These are phyloP conservation scores for Mimas tiliae DNA, from an alignment of 2,888 invertebrate genomes.

Conservation along the genomic window DNA sequence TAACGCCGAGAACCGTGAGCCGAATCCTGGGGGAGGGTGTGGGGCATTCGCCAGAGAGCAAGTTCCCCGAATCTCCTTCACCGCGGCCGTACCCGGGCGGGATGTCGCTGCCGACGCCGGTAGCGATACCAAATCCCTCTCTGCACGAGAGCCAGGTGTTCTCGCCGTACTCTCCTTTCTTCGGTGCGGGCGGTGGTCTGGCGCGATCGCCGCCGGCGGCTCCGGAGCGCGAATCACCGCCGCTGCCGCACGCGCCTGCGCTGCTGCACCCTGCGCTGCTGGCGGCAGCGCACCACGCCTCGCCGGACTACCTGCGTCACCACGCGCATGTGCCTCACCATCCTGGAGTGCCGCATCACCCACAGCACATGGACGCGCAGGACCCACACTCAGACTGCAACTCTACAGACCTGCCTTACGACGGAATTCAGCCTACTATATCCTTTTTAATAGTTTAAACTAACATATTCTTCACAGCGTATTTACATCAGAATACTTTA, in stretches of 20 bases:
- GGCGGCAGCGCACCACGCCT: conserved; percentile 92
- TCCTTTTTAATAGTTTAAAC: conserved; percentile 56
- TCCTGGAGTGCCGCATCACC: conserved; percentile 89
- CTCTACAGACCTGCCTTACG: conserved; percentile 95
- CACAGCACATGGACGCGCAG: conserved; percentile 93
- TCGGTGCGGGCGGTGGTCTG: conserved; percentile 86
- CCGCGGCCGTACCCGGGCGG: conserved; percentile 92
- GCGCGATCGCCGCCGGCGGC: conserved; percentile 86
- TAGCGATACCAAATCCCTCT: conserved; percentile 98
- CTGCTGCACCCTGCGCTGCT: conserved; percentile 93
- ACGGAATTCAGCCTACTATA: conserved; percentile 97
- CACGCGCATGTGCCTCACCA: conserved; percentile 90
- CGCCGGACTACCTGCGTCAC: conserved; percentile 91
- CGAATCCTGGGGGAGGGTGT: conserved; percentile 93
- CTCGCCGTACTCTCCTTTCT: conserved; percentile 96
- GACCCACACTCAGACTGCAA: conserved; percentile 96
- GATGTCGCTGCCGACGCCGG: conserved; percentile 96
- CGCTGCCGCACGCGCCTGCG: conserved; percentile 93
- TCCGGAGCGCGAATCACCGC: conserved; percentile 91
- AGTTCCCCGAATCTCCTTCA: conserved; percentile 88
- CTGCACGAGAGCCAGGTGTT: conserved; percentile 97
- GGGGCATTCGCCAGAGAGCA: conserved; percentile 87
- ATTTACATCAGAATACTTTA: not conserved
- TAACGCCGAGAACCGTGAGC: conserved; percentile 95
- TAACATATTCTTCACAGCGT: not conserved